Percentiles rank a stretch among this genome's conserved stretches.
Evolutionary conservation across 2,888 invertebrate genomes (phyloP).

Genomic region (Hypena proboscidalis): DNA sequence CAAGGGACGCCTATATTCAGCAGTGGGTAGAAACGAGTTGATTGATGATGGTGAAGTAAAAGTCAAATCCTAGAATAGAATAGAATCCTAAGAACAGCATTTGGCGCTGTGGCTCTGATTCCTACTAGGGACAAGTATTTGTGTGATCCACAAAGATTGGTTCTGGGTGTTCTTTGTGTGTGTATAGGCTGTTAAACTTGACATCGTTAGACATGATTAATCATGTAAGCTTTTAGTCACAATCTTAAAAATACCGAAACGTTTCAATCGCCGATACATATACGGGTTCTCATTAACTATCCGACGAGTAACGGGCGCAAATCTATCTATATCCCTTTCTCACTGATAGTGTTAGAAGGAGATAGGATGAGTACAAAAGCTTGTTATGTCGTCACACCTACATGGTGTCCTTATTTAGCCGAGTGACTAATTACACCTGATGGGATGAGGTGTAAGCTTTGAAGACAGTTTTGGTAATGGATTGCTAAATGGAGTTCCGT

Average conservation of each 20-base stretch:
- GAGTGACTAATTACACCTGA: conserved; percentile 54
- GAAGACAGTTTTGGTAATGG: conserved; percentile 28
- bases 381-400: conserved; percentile 41
- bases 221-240: background rate
- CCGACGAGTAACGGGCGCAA: conserved; percentile 51
- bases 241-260: background rate
- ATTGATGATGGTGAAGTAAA: too few species aligned
- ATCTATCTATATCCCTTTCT: conserved; percentile 33
- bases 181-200: too few species aligned
- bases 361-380: conserved; percentile 29
- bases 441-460: conserved; percentile 38
- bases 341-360: conserved; percentile 30
- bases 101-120: too few species aligned
- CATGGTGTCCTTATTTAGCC: conserved; percentile 42
- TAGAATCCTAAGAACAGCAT: too few species aligned
- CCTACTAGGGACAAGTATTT: too few species aligned
- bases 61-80: too few species aligned
- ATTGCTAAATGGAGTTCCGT: conserved; percentile 21
- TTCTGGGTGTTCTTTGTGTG: too few species aligned
- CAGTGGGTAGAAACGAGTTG: too few species aligned
- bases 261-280: conserved; percentile 31
- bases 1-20: too few species aligned
- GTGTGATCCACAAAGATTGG: too few species aligned
- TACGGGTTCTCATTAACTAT: conserved; percentile 45
- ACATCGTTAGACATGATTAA: too few species aligned